Conservation (phyloP, 1,140 invertebrate genomes). For the Bombus consobrinus region DNA sequence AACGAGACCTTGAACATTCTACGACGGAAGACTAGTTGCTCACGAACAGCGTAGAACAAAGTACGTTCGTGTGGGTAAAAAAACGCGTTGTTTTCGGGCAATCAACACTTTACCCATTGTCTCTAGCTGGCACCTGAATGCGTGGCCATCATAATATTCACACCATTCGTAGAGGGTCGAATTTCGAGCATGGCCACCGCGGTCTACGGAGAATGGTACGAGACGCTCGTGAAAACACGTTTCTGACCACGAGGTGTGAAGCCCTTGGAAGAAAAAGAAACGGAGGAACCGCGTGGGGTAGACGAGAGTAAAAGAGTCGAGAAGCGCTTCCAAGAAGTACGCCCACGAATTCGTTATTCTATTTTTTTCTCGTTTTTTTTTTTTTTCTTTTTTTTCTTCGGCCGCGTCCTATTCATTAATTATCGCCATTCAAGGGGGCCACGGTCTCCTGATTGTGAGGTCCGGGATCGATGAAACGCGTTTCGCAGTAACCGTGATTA, state of each 20-base stretch:
- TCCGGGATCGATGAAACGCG: constrained; percentile 49
- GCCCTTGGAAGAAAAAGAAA: constrained; percentile 49
- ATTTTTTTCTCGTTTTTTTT: neutral
- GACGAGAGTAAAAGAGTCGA: constrained; percentile 40
- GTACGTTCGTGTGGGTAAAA: constrained; percentile 46
- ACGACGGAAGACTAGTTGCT: neutral
- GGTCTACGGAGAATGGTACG: constrained; percentile 68
- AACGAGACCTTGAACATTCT: constrained; percentile 44
- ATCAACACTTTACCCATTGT: constrained; percentile 81
- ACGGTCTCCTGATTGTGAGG: constrained; percentile 38
- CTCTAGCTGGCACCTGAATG: constrained; percentile 73
- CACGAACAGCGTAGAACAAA: constrained; percentile 54
- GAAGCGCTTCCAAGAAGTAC: constrained; percentile 54
- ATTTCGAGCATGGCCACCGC: constrained; percentile 75
- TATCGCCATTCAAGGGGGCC: constrained; percentile 35
- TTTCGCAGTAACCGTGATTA: constrained; percentile 44
- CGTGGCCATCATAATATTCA: constrained; percentile 80
- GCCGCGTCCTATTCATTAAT: constrained; percentile 49
- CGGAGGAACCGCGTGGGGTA: neutral
- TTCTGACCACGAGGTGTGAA: constrained; percentile 72
- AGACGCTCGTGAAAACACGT: constrained; percentile 59
- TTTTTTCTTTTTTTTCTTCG: neutral
- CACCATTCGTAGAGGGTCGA: constrained; percentile 74
- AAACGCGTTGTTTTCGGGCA: constrained; percentile 79
- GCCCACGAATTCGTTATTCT: constrained; percentile 47